Evolutionary conservation across 2,113 vertebrate genomes (phyloP).

Genomic region (Poecilia latipinna): DNA sequence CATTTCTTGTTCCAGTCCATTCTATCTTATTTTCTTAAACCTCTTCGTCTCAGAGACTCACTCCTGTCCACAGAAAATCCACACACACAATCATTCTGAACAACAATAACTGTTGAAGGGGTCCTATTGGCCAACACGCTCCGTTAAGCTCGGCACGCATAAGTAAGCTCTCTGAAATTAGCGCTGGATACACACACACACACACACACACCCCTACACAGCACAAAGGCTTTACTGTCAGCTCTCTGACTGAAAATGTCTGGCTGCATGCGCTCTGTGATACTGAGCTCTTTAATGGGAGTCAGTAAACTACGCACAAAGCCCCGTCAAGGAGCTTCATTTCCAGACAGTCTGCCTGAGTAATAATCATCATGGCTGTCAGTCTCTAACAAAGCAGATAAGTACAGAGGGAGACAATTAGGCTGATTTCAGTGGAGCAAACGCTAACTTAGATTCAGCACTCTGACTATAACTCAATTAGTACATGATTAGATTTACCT

Average conservation of each 20-base stretch:
- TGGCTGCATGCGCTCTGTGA: conserved; percentile 39
- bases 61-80: not conserved
- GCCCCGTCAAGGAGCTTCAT: conserved; percentile 24
- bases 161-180: conserved; percentile 64
- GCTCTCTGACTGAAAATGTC: conserved; percentile 34
- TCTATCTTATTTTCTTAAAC: conserved; percentile 1
- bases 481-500: not conserved
- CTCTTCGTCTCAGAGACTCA: not conserved
- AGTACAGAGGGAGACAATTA: conserved; percentile 18
- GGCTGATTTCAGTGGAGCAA: conserved; percentile 12
- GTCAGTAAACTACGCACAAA: conserved; percentile 53
- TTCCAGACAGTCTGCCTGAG: conserved; percentile 37
- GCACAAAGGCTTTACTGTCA: conserved; percentile 41
- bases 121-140: conserved; percentile 41
- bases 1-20: not conserved
- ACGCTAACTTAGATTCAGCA: not conserved
- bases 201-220: conserved; percentile 22
- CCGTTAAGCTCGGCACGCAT: conserved; percentile 40
- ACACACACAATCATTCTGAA: conserved; percentile 17
- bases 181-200: conserved; percentile 26
- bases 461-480: conserved; percentile 15
- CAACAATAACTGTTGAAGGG: conserved; percentile 37
- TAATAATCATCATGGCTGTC: conserved; percentile 49
- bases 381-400: conserved; percentile 36
- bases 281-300: conserved; percentile 55